Evolutionary conservation across 2,113 vertebrate species (phyloP), one percentile per base, ranked within the genome.

Genomic region (Himantopus leucocephalus): DNA sequence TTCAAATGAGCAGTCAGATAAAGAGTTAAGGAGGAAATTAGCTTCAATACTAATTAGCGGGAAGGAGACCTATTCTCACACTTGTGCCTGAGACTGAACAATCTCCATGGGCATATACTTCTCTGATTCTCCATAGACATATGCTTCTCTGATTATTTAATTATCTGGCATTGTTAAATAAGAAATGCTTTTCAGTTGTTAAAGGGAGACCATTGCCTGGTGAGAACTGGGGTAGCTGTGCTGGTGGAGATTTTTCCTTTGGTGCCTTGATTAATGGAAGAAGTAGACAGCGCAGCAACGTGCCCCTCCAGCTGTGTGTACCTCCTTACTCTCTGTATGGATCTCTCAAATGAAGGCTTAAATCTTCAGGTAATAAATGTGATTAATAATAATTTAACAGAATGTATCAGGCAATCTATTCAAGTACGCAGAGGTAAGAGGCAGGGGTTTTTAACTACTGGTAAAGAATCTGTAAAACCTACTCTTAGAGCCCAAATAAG

Each of bases 21-120:
- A 96, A 96, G 87, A 96, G 77, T 82, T 96, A 96, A 96, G 87
- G 77, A 91, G 80, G 27, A 93, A 85, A 80, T 87, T 53, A 50
- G 18, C 55, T 75, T 76, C 53, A 66, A 8, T 85, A 53, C 70
- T 91, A 93, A 92, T 83, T 59, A 95, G 66, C 85, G 70, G n/a
- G 6, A 43, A 76, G 63, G 34, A 79, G 59, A 12, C 16, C 37
- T 24, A n/a, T 92, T 87, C 53, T 92, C 22, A 84, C 12, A 12
- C 9, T 85, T 79, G 32, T 87, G 55, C 14, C 66, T 90, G 92
- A 20, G 86, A 88, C 50, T 79, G 80, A 87, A 34, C 30, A 79
- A n/a, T 85, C 59, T 92, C 93, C 37, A 39, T 34, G 82, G 81
- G 45, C 48, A 21, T 93, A 24, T 78, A 47, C 9, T 76, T 86